phyloP scores from a whole-genome alignment of 2,888 invertebrate species.

The Merodon equestris region DNA sequence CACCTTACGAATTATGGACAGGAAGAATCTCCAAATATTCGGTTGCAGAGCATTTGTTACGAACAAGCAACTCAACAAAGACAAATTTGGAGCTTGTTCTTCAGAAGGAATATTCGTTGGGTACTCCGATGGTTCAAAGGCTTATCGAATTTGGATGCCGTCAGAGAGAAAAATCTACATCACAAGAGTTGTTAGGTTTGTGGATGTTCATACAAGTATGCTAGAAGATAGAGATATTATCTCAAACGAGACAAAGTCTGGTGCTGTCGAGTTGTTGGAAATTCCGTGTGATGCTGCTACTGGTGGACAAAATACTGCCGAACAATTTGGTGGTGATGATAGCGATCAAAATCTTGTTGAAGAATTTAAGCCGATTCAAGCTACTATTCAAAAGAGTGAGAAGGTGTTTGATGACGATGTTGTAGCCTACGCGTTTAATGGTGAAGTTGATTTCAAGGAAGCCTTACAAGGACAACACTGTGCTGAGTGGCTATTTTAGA shows the following conservation, averaged over 20 bases:
- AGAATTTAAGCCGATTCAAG: too few relatives aligned
- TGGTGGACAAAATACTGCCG: too few relatives aligned
- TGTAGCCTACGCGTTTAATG: slow-evolving; percentile 11
- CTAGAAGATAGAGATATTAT: slow-evolving; percentile 5
- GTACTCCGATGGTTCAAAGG: slow-evolving; percentile 17
- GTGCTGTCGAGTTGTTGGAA: too few relatives aligned
- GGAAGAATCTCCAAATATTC: background rate
- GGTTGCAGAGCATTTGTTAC: background rate
- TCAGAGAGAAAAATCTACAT: slow-evolving; percentile 18
- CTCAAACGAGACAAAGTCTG: background rate
- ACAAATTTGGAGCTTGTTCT: slow-evolving; percentile 17
- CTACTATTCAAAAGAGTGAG: background rate
- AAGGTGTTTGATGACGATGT: background rate
- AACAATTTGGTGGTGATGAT: too few relatives aligned
- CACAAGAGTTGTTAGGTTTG: background rate
- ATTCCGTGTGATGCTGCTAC: too few relatives aligned
- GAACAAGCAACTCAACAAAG: background rate
- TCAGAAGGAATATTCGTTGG: slow-evolving; percentile 13
- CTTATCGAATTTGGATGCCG: slow-evolving; percentile 28
- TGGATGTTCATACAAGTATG: background rate
- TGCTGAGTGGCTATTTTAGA: slow-evolving; percentile 19
- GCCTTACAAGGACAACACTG: slow-evolving; percentile 4
- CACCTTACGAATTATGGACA: slow-evolving; percentile 2
- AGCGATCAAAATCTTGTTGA: too few relatives aligned
- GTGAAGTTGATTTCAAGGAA: slow-evolving; percentile 19